Base-by-base conservation (phyloP, 2,113 vertebrate genomes). In the Calyptommatus sinebrachiatus region DNA sequence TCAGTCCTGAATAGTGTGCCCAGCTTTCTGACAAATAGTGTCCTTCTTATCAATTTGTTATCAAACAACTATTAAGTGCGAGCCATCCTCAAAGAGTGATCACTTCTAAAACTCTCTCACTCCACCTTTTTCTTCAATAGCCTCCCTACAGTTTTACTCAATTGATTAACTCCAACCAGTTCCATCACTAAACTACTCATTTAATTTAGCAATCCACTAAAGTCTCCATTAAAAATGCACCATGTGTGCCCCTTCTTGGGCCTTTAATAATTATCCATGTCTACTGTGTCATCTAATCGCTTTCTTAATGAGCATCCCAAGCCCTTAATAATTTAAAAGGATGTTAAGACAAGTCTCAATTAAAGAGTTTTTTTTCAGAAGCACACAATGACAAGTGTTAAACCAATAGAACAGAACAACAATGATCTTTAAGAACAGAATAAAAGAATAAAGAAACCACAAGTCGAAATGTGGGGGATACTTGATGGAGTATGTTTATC, bases 151-250 rank as follows among this genome's bases (percentile, higher is more conserved):
- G 86, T 69, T 91, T 89, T 87, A 84, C 73, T 89, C 83, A 91
- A 79, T 70, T 92, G 88, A 93, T 87, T 90, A 90, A 85, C 73
- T 90, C 67, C 31, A 76, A 89, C 71, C 62, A 86, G 74, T 88
- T 93, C 76, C 88, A 91, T 89, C 87, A 85, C 84, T 89, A 90
- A 87, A 90, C 83, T 24, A 68, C 77, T 91, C 76, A 88, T 91
- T 94, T 92, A 89, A 82, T 94, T 92, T 91, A 92, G 89, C 79
- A 92, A 87, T 88, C 84, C 85, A 85, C 82, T 91, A 89, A 94
- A 90, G 11, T 35, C 70, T 90, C 78, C 66, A 80, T 86, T 93
- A 88, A 89, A n/a, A 93, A 94, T 82, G 68, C 62, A 91, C 85
- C 82, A 62, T 83, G 16, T 85, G 73, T 90, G 71, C 22, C 73